phyloP scores from a whole-genome alignment of 2,113 vertebrate genomes.

The Halichoeres trimaculatus region DNA sequence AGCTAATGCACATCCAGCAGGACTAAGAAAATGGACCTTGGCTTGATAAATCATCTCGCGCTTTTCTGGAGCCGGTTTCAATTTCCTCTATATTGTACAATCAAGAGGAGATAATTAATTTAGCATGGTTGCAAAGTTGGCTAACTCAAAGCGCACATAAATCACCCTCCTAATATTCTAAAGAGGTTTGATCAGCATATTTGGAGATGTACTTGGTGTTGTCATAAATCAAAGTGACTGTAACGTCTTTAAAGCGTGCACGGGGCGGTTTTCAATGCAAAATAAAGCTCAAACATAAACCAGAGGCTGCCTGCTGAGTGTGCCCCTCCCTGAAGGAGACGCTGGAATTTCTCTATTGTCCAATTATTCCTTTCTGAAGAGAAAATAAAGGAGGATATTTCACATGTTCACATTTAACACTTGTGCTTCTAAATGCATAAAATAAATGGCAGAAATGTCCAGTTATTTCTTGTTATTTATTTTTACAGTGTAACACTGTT shows the following conservation, averaged over 20 bases:
- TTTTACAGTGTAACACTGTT: too few species aligned
- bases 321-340: conserved; percentile 1
- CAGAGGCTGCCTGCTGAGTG: neutral
- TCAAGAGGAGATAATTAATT: conserved; percentile 65
- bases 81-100: conserved; percentile 62
- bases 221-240: conserved; percentile 51
- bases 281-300: conserved; percentile 2
- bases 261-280: neutral
- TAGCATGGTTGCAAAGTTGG: conserved; percentile 52
- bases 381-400: too few species aligned
- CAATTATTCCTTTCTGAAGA: too few species aligned
- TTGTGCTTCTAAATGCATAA: too few species aligned
- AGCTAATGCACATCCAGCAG: conserved; percentile 18
- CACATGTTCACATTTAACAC: too few species aligned
- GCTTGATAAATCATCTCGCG: conserved; percentile 51
- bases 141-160: conserved; percentile 40
- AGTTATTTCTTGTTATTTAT: too few species aligned
- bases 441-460: too few species aligned
- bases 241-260: conserved; percentile 31
- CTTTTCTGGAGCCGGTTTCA: conserved; percentile 37
- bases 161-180: conserved; percentile 42
- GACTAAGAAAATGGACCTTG: conserved; percentile 20
- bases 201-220: conserved; percentile 39
- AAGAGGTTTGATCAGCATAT: conserved; percentile 59
- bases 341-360: neutral